phyloP scores from a whole-genome alignment of 2,113 vertebrate species.

The Turnix velox region DNA sequence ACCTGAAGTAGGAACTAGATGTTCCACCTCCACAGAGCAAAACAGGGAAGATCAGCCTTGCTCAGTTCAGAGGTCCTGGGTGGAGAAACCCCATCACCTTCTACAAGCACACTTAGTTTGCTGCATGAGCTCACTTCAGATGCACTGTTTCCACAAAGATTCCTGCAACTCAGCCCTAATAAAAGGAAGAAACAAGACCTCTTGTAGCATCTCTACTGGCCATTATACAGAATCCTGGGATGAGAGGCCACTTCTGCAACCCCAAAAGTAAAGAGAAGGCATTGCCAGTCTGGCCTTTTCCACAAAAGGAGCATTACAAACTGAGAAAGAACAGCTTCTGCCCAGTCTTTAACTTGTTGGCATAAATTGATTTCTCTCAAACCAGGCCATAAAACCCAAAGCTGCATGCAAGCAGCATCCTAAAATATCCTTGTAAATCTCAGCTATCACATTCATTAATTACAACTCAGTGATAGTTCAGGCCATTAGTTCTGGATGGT shows the following conservation, averaged over 20 bases:
- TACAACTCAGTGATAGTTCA: conserved; percentile 60
- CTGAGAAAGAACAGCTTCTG: background rate
- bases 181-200: background rate
- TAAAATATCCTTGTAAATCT: conserved; percentile 74
- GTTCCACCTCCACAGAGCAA: background rate
- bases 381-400: conserved; percentile 57
- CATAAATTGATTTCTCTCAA: conserved; percentile 59
- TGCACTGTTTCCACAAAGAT: background rate
- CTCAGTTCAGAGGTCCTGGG: background rate
- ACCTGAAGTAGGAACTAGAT: background rate
- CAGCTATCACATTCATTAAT: conserved; percentile 67
- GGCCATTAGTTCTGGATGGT: conserved; percentile 73
- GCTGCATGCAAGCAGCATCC: conserved; percentile 54
- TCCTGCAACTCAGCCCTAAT: background rate
- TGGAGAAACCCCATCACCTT: background rate
- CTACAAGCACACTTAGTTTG: background rate
- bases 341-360: conserved; percentile 31
- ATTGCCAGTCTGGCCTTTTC: background rate
- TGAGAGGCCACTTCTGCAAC: background rate
- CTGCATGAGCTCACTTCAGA: background rate
- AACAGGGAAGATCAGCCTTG: background rate
- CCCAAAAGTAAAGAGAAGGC: background rate
- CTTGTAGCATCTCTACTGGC: background rate
- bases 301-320: background rate
- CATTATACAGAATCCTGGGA: background rate